Conservation (phyloP, 2,797 vertebrate species). For the Gallirallus australis region DNA sequence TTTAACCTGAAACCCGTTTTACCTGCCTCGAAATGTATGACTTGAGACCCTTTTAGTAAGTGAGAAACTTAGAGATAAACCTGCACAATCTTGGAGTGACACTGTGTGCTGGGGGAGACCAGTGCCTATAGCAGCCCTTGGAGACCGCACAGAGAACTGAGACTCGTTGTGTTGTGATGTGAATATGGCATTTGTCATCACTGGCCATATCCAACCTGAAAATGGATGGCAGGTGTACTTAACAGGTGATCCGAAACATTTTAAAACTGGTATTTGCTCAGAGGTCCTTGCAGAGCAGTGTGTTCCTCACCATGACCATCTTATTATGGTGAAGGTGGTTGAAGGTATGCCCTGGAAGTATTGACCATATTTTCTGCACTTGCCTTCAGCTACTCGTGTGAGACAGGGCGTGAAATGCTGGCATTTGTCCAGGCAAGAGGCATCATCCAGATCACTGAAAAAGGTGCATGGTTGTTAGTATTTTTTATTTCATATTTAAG, state of each 20-base stretch:
- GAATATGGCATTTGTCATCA: background rate
- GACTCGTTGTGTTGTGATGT: background rate
- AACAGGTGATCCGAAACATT: background rate
- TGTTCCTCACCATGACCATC: background rate
- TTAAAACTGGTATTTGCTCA: background rate
- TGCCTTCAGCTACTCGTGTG: background rate
- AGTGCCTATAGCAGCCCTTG: background rate
- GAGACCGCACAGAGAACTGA: rapidly evolving
- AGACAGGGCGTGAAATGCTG: background rate
- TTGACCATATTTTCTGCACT: background rate
- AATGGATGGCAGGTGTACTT: background rate
- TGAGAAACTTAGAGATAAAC: background rate
- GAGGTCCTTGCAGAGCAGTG: background rate
- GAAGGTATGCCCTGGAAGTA: background rate
- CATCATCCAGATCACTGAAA: background rate
- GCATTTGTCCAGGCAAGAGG: background rate
- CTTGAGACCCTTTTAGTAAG: background rate
- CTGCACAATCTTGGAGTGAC: background rate
- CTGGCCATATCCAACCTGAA: background rate
- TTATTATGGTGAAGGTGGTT: background rate
- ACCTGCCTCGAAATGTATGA: background rate
- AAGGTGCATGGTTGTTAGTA: background rate
- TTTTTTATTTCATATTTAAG: background rate
- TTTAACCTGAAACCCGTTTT: background rate
- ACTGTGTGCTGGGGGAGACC: background rate